These are phyloP conservation scores for Halesus radiatus DNA, from an alignment of 1,140 invertebrate genomes.

Conservation along the genomic window DNA sequence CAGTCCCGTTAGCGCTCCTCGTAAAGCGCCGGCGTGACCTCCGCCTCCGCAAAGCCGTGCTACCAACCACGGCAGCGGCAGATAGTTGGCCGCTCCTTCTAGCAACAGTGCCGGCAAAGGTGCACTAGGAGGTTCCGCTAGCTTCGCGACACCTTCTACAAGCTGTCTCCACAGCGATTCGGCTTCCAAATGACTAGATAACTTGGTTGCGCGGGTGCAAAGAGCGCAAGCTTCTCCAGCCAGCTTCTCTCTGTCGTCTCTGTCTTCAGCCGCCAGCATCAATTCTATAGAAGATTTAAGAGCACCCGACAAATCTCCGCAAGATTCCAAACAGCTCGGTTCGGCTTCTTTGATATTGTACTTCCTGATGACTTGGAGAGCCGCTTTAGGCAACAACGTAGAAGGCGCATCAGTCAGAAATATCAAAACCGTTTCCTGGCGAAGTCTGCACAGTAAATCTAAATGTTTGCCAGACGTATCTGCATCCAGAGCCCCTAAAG, in stretches of 20 bases:
- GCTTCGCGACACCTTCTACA: slow-evolving; percentile 48
- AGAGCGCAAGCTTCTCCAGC: slow-evolving; percentile 50
- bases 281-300: slow-evolving; percentile 47
- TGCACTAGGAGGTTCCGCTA: slow-evolving; percentile 47
- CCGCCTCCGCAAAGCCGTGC: slow-evolving; percentile 50
- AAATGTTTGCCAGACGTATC: slow-evolving; percentile 62
- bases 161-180: slow-evolving; percentile 51
- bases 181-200: slow-evolving; percentile 49
- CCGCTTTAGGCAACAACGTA: slow-evolving; percentile 63
- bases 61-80: slow-evolving; percentile 53
- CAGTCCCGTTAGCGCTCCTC: slow-evolving; percentile 48
- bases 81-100: slow-evolving; percentile 54
- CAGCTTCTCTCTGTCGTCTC: slow-evolving; percentile 47
- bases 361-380: slow-evolving; percentile 61
- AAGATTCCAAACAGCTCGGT: slow-evolving; percentile 62
- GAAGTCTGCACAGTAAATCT: slow-evolving; percentile 60
- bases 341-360: slow-evolving; percentile 60
- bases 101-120: slow-evolving; percentile 52
- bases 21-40: slow-evolving; percentile 51
- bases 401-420: slow-evolving; percentile 62
- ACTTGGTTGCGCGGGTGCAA: slow-evolving; percentile 50
- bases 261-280: slow-evolving; percentile 45
- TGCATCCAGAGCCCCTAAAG: slow-evolving; percentile 61
- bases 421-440: slow-evolving; percentile 58
- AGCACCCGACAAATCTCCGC: slow-evolving; percentile 51